phyloP scores from a whole-genome alignment of 2,888 invertebrate species.

The Protonemura montana region DNA sequence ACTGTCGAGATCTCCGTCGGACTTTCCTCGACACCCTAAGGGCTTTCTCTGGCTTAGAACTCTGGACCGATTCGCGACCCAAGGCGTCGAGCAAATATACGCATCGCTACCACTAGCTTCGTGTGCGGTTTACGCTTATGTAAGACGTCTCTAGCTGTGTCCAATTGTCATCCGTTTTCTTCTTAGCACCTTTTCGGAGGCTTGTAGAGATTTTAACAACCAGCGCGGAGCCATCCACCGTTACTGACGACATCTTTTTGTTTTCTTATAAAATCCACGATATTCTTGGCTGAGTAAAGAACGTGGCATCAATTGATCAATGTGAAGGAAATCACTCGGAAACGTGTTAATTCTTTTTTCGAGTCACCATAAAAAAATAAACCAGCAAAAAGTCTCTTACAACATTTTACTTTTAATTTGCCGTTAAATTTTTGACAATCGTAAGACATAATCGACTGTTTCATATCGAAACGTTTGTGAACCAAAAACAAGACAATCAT shows the following conservation, averaged over 20 bases:
- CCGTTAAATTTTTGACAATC: neutral
- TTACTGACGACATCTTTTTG: neutral
- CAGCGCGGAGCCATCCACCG: neutral
- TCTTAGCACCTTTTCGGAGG: neutral
- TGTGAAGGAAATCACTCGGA: neutral
- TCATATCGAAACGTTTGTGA: neutral
- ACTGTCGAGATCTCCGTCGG: neutral
- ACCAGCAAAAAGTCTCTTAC: neutral
- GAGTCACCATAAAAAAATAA: neutral
- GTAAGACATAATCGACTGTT: neutral
- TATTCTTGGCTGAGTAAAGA: neutral
- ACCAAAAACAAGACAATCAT: neutral
- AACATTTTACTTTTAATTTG: neutral
- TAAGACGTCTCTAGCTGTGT: neutral
- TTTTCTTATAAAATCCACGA: neutral
- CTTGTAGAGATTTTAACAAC: neutral
- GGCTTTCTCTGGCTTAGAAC: neutral
- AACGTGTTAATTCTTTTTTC: neutral
- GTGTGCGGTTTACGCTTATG: neutral
- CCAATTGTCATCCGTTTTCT: neutral
- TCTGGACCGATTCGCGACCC: neutral
- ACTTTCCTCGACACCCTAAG: neutral
- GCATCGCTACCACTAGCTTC: neutral
- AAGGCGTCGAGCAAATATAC: neutral
- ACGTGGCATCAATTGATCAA: neutral